Conservation (phyloP, 1,140 invertebrate genomes). For the Lordiphosa collinella region DNA sequence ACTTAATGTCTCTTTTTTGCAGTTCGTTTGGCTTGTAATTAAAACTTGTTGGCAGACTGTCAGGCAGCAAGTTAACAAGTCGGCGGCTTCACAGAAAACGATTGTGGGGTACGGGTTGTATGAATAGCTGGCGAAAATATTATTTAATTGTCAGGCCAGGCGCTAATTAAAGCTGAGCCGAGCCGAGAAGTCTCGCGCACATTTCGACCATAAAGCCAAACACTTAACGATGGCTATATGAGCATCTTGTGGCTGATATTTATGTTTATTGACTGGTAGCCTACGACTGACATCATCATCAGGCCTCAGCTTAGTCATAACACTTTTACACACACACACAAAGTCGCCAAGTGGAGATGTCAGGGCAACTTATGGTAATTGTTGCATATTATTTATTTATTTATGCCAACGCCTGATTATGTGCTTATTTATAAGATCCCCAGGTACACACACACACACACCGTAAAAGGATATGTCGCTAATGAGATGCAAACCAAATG, state of each 20-base stretch:
- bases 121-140: slow-evolving; percentile 53
- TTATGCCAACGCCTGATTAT: slow-evolving; percentile 71
- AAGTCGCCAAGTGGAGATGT: slow-evolving; percentile 43
- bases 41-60: slow-evolving; percentile 75
- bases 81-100: slow-evolving; percentile 53
- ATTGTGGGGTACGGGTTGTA: slow-evolving; percentile 7
- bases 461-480: slow-evolving; percentile 50
- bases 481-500: slow-evolving; percentile 62
- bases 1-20: slow-evolving; percentile 12
- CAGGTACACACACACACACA: slow-evolving; percentile 26
- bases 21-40: slow-evolving; percentile 54
- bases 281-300: slow-evolving; percentile 59
- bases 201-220: slow-evolving; percentile 64
- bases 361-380: slow-evolving; percentile 71
- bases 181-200: slow-evolving; percentile 40
- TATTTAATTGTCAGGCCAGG: slow-evolving; percentile 70
- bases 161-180: slow-evolving; percentile 65
- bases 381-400: slow-evolving; percentile 76
- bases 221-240: slow-evolving; percentile 58
- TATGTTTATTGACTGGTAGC: slow-evolving; percentile 72
- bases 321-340: slow-evolving; percentile 19
- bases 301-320: slow-evolving; percentile 60
- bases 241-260: slow-evolving; percentile 51
- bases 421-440: slow-evolving; percentile 67
- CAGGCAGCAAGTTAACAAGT: slow-evolving; percentile 74